Evolutionary conservation across 2,113 vertebrate species (phyloP), one percentile per base, ranked within the genome.

Genomic region (Toxotes jaculatrix): DNA sequence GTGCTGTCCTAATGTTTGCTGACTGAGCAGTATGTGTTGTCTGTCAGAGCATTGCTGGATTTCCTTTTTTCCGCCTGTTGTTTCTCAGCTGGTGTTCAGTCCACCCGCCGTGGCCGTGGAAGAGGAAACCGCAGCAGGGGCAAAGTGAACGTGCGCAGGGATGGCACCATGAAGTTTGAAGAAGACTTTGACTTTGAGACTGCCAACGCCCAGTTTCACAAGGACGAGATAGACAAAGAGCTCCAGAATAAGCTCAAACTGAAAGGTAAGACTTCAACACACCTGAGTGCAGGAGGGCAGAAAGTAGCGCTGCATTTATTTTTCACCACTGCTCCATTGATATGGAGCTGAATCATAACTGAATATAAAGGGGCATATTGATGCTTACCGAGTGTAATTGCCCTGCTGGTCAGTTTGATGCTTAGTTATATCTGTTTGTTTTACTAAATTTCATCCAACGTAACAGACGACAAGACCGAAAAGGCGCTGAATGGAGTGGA

Each of bases 131-230:
- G 97, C 31, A 98, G 98, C 60, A 91, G 98, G 67, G 98, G 98
- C 87, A 95, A 96, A 69, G 96, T 97, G 68, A 96, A 96, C 4
- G 92, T 98, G 66, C 95, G 97, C 42, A 88, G 97, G 79, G 98
- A 99, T 77, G 97, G 97, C 32, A 96, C 97, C 9, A 97, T 99
- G 97, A 99, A 98, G 93, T 99, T 99, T 91, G 98, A 99, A 83
- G 98, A 99, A 89, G 98, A 99, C 91, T 99, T 99, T 78, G 98
- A 99, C 94, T 99, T 99, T 81, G 98, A 99, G 95, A 99, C 96
- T 76, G 98, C 98, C 77, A 99, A 99, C 47, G 98, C 98, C 1
- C 98, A 99, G 60, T 99, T 99, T 91, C 98, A 99, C 93, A 99
- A 99, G 89, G 98, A 99, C 38, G 98, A 99, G 88, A 99, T 99